These are phyloP conservation scores for Circaetus cinerascens DNA, from an alignment of 2,113 vertebrate species.

Conservation along the genomic window DNA sequence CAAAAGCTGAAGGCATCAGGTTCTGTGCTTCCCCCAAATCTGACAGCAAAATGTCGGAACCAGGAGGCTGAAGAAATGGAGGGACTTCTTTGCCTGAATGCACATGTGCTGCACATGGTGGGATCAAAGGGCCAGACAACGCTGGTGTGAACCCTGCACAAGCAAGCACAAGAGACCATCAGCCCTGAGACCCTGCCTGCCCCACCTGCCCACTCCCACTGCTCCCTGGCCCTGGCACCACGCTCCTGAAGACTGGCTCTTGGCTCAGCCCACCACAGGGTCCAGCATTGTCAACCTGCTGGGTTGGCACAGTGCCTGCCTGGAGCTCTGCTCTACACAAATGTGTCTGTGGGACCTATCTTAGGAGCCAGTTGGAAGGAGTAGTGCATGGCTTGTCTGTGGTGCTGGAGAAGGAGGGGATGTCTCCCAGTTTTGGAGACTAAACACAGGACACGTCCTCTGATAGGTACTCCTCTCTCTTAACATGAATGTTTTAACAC, in stretches of 20 bases:
- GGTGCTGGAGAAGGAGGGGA: not conserved
- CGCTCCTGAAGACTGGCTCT: not conserved
- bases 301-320: not conserved
- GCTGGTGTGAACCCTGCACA: not conserved
- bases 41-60: not conserved
- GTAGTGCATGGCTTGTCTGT: not conserved
- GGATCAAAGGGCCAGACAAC: not conserved
- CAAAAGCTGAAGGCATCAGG: not conserved
- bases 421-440: not conserved
- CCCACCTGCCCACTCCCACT: not conserved
- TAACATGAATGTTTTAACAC: not conserved
- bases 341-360: not conserved
- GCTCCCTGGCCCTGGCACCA: not conserved
- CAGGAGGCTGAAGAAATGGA: not conserved
- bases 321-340: not conserved
- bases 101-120: accelerated
- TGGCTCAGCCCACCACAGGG: not conserved
- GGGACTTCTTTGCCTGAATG: not conserved
- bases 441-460: not conserved
- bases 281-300: not conserved
- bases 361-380: not conserved
- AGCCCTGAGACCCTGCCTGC: not conserved
- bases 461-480: not conserved
- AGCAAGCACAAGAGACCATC: not conserved
- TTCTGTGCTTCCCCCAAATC: not conserved